These are phyloP conservation scores for Helostoma temminkii DNA, from an alignment of 2,797 vertebrate species.

Conservation along the genomic window DNA sequence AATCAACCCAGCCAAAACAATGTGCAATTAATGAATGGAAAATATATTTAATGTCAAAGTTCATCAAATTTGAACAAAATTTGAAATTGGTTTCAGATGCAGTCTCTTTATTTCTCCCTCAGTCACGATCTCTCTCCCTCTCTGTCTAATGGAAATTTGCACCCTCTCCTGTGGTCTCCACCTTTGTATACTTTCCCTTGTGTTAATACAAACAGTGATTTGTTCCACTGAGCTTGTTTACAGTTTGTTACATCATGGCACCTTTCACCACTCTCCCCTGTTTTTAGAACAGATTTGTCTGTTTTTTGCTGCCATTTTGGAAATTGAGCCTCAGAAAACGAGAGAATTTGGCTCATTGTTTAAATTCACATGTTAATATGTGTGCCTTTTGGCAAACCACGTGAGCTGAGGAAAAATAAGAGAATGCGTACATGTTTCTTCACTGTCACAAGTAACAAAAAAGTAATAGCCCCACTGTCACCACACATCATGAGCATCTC, in stretches of 20 bases:
- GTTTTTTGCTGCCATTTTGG: constrained; percentile 33
- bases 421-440: too few relatives aligned
- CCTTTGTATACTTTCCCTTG: constrained; percentile 33
- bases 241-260: constrained; percentile 68
- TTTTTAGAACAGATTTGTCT: constrained; percentile 58
- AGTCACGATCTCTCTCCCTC: too few relatives aligned
- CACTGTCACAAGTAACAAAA: too few relatives aligned
- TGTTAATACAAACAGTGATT: constrained; percentile 50
- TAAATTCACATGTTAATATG: constrained; percentile 10
- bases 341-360: constrained; percentile 10
- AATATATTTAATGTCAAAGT: constrained; percentile 2
- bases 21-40: not conserved
- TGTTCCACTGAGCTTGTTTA: constrained; percentile 73
- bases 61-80: not conserved
- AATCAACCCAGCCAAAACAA: not conserved
- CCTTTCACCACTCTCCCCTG: constrained; percentile 39
- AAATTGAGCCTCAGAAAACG: constrained; percentile 19
- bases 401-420: not conserved
- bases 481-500: constrained; percentile 34
- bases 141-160: constrained; percentile 44
- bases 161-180: constrained; percentile 51
- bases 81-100: not conserved
- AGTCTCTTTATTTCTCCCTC: not conserved
- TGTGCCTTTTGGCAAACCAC: constrained; percentile 1
- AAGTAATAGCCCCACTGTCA: not conserved